Evolutionary conservation across 2,797 vertebrate genomes (phyloP), one percentile per base, ranked within the genome.

Genomic region (Oreonectes daqikongensis): DNA sequence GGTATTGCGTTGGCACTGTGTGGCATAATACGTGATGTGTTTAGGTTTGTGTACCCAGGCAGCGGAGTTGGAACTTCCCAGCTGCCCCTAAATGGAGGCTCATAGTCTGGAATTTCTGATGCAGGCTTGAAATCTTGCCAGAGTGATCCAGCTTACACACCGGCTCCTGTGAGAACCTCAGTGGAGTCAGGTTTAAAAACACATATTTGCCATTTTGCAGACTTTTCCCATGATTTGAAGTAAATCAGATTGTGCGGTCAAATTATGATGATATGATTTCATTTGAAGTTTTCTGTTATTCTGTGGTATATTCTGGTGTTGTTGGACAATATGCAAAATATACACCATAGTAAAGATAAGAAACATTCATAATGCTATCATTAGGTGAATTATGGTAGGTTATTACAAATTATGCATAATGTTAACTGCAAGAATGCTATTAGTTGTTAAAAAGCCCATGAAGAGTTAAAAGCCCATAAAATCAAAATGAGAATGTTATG

Each of bases 11-110:
- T 79, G 86, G 87, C 86, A 83, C 77, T 87, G 72, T 79, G 75
- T 86, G 82, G 66, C 71, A 72, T 73, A 85, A 68, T 55, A 74
- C 35, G 42, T 52, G 50, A 85, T 90, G 86, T 89, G 65, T 83
- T 72, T 79, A 68, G 53, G 78, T 84, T 71, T 82, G 80, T 82
- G 74, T 84, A 73, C 83, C 79, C 69, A 64, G 75, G 79, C 79
- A 84, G 79, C 83, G 69, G 79, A 75, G 48, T 81, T 65, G 40
- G 81, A 77, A 85, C 71, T 71, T 71, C 80, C 69, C 14, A 35
- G 28, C 73, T 83, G 79, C 46, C 89, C 86, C 76, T 89, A 85
- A 85, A 89, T 90, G 83, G 87, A 71, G 80, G 85, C 84, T 73
- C 75, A 69, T 72, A 69, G 77, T 65, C 64, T 81, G 79, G 84